Conservation (phyloP, 2,888 invertebrate species). For the Zaprionus bogoriensis region DNA sequence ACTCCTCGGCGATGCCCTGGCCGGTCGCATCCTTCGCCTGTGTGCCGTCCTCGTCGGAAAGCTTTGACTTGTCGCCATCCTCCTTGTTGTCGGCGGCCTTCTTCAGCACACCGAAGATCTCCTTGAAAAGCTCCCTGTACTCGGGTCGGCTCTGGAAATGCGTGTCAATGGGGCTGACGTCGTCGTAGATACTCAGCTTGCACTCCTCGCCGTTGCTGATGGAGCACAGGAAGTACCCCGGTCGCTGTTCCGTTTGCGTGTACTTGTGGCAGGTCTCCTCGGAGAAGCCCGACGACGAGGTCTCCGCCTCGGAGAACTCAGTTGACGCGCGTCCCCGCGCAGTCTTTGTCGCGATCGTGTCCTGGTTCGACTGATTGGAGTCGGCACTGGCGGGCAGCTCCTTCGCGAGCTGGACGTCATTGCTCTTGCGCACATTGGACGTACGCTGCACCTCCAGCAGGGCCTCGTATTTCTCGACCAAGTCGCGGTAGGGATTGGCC, state of each 20-base stretch:
- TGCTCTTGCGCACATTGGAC: conserved; percentile 84
- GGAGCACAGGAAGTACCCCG: conserved; percentile 92
- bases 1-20: conserved; percentile 87
- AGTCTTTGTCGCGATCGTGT: conserved; percentile 28
- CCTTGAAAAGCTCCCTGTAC: conserved; percentile 91
- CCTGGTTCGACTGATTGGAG: not conserved
- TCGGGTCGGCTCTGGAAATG: conserved; percentile 92
- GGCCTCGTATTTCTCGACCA: conserved; percentile 94
- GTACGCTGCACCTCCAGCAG: conserved; percentile 89
- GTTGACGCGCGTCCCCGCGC: conserved; percentile 88
- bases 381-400: conserved; percentile 84
- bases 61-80: conserved; percentile 89
- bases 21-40: conserved; percentile 75
- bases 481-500: conserved; percentile 89
- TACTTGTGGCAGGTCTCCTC: conserved; percentile 93
- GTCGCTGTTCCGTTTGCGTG: conserved; percentile 91
- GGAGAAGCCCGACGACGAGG: conserved; percentile 91
- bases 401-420: conserved; percentile 83
- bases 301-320: conserved; percentile 93
- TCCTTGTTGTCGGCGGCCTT: conserved; percentile 93
- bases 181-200: conserved; percentile 92
- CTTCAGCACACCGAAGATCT: conserved; percentile 92
- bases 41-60: conserved; percentile 86
- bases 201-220: conserved; percentile 94
- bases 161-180: conserved; percentile 90